Conservation (phyloP, 2,113 vertebrate genomes). For the Gobio gobio region DNA sequence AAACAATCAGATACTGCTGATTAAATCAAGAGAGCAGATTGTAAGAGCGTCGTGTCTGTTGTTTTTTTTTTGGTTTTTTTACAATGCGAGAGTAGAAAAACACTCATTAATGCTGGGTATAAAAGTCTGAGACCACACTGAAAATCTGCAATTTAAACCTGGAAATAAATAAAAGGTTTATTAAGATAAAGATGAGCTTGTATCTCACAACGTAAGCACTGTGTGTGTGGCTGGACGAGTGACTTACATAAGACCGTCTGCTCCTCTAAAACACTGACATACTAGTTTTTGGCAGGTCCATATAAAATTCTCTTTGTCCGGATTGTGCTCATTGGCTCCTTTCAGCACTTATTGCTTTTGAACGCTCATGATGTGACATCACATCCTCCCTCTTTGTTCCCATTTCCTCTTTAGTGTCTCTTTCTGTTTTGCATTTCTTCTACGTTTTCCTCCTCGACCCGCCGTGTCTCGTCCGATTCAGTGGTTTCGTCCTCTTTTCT, state of each 20-base stretch:
- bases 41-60: not conserved
- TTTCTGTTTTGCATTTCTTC: slow-evolving; percentile 16
- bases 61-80: not conserved
- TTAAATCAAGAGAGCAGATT: not conserved
- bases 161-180: not conserved
- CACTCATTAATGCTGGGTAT: not conserved
- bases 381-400: slow-evolving; percentile 17
- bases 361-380: not conserved
- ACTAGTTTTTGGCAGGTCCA: slow-evolving; percentile 25
- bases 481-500: slow-evolving; percentile 46
- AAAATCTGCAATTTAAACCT: not conserved
- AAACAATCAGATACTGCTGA: not conserved
- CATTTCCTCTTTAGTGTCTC: slow-evolving; percentile 52
- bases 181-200: not conserved
- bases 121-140: not conserved
- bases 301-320: slow-evolving; percentile 30
- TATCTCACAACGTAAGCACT: not conserved
- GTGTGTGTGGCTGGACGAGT: not conserved
- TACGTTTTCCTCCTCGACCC: slow-evolving; percentile 27
- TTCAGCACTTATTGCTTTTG: slow-evolving; percentile 41
- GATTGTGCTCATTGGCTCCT: slow-evolving; percentile 39
- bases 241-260: slow-evolving; percentile 21
- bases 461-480: slow-evolving; percentile 42
- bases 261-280: slow-evolving; percentile 10
- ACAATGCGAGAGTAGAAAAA: not conserved